phyloP scores from a whole-genome alignment of 2,888 invertebrate species.

The Melolontha melolontha region DNA sequence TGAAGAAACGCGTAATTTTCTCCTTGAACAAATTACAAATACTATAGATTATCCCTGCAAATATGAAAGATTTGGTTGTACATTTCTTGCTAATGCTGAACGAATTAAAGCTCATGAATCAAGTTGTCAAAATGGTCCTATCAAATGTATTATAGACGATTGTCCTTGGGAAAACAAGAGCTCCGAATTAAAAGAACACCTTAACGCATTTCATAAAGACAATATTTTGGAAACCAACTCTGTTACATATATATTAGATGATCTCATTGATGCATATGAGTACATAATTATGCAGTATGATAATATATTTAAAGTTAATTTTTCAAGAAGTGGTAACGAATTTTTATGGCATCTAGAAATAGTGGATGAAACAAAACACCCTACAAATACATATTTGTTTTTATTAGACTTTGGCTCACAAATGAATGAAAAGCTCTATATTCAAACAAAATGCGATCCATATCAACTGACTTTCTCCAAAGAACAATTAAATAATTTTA shows the following conservation, averaged over 20 bases:
- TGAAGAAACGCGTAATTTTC: slow-evolving; percentile 57
- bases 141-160: slow-evolving; percentile 48
- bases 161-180: slow-evolving; percentile 50
- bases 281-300: slow-evolving; percentile 52
- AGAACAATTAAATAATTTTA: neutral
- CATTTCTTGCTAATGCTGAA: slow-evolving; percentile 26
- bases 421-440: slow-evolving; percentile 5
- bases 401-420: slow-evolving; percentile 53
- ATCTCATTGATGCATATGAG: slow-evolving; percentile 48
- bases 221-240: slow-evolving; percentile 54
- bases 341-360: slow-evolving; percentile 57
- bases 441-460: neutral
- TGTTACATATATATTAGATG: slow-evolving; percentile 36
- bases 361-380: slow-evolving; percentile 54
- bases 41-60: slow-evolving; percentile 58
- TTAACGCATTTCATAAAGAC: slow-evolving; percentile 53
- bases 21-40: slow-evolving; percentile 56
- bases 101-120: slow-evolving; percentile 47
- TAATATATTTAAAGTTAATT: slow-evolving; percentile 56
- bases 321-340: slow-evolving; percentile 46
- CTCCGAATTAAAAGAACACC: slow-evolving; percentile 46
- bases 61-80: slow-evolving; percentile 54
- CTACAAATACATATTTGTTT: slow-evolving; percentile 54
- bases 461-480: neutral
- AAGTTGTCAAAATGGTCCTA: slow-evolving; percentile 49